These are phyloP conservation scores for Phaenicophaeus curvirostris DNA, from an alignment of 2,797 vertebrate genomes.

Conservation along the genomic window DNA sequence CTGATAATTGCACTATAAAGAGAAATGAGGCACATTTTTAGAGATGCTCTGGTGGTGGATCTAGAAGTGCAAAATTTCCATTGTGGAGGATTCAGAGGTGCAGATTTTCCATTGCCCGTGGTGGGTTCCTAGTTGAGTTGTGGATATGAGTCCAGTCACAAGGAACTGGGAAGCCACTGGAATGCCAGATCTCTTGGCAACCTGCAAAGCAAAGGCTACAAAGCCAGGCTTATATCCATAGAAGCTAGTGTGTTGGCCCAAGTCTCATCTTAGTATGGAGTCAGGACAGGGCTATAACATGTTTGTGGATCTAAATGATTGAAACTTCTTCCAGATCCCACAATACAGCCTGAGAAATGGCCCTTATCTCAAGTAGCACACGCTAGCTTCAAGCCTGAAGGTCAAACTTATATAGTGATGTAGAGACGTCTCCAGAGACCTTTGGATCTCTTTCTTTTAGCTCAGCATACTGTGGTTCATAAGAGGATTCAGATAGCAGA, in stretches of 20 bases:
- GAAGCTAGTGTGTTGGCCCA: background rate
- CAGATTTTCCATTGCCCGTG: accelerated
- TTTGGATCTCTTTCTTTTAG: background rate
- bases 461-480: background rate
- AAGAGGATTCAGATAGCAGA: background rate
- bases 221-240: background rate
- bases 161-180: background rate
- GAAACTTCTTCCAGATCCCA: background rate
- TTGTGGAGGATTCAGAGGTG: background rate
- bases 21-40: background rate
- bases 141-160: background rate
- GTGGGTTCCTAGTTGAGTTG: background rate
- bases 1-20: background rate
- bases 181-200: background rate
- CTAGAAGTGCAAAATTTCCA: background rate
- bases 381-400: background rate
- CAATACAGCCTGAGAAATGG: background rate
- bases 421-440: background rate
- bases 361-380: background rate
- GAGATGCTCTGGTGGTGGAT: background rate
- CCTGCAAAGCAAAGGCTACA: background rate
- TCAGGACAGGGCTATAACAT: background rate
- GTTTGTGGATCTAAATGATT: background rate
- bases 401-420: background rate
- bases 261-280: background rate